phyloP scores from a whole-genome alignment of 1,140 invertebrate species.

The Drosophila erecta region DNA sequence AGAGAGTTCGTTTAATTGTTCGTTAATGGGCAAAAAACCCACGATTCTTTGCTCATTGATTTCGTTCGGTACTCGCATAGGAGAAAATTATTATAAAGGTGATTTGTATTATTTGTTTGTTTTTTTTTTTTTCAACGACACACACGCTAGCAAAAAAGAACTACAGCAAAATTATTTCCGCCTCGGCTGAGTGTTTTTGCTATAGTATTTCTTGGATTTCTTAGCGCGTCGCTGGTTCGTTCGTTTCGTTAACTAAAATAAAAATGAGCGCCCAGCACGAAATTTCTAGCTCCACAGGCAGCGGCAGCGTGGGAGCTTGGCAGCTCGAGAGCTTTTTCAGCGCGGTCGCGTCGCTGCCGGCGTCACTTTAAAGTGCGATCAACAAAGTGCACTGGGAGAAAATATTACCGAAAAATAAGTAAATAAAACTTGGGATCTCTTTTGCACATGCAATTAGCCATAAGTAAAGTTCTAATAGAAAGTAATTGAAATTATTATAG shows the following conservation, averaged over 20 bases:
- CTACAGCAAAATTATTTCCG: slow-evolving; percentile 52
- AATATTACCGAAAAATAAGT: not conserved
- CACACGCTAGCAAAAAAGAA: slow-evolving; percentile 47
- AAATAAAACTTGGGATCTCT: not conserved
- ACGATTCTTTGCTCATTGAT: slow-evolving; percentile 40
- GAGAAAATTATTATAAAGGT: slow-evolving; percentile 30
- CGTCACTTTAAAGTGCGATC: slow-evolving; percentile 66
- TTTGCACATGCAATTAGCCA: too few species aligned
- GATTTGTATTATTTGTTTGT: slow-evolving; percentile 22
- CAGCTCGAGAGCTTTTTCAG: slow-evolving; percentile 27
- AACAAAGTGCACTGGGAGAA: slow-evolving; percentile 25
- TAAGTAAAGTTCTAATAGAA: too few species aligned
- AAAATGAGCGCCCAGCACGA: slow-evolving; percentile 59
- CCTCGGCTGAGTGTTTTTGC: slow-evolving; percentile 37
- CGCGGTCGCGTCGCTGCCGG: slow-evolving; percentile 16
- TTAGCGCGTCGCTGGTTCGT: slow-evolving; percentile 72
- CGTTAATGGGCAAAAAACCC: slow-evolving; percentile 59
- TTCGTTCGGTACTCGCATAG: slow-evolving; percentile 45
- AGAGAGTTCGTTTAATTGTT: slow-evolving; percentile 70
- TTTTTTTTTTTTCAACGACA: slow-evolving; percentile 18
- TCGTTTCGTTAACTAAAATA: slow-evolving; percentile 80
- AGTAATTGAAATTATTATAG: too few species aligned
- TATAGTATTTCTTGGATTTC: slow-evolving; percentile 42
- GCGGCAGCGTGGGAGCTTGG: slow-evolving; percentile 46
- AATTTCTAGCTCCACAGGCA: slow-evolving; percentile 46